Percentiles rank a stretch among this genome's conserved stretches.
These are phyloP conservation scores for Hydrolagus colliei DNA, from an alignment of 2,797 vertebrate species.

Conservation along the genomic window DNA sequence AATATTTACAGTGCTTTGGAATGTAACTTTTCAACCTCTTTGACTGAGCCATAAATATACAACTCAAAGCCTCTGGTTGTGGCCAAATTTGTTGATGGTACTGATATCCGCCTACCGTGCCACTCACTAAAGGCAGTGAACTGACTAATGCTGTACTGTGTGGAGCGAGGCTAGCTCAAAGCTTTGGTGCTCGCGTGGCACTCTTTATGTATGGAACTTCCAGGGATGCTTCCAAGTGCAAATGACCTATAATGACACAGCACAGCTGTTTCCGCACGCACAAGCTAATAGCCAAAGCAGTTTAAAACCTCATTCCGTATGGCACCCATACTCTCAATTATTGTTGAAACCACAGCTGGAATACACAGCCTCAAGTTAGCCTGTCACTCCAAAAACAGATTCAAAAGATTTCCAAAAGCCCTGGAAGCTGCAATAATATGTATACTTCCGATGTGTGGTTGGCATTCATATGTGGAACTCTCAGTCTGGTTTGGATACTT, in stretches of 20 bases:
- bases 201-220: background rate
- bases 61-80: background rate
- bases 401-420: too few relatives aligned
- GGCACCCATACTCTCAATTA: background rate
- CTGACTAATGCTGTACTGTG: background rate
- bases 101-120: background rate
- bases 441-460: too few relatives aligned
- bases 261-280: conserved; percentile 2
- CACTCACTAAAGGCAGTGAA: background rate
- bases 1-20: conserved; percentile 23
- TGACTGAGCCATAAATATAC: background rate
- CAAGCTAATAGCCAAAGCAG: background rate
- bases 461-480: too few relatives aligned
- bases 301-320: conserved; percentile 8
- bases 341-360: too few relatives aligned
- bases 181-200: too few relatives aligned
- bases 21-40: background rate
- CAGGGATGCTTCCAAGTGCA: background rate
- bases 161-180: too few relatives aligned
- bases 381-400: too few relatives aligned
- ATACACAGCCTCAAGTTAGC: too few relatives aligned
- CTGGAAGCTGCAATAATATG: too few relatives aligned
- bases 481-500: too few relatives aligned
- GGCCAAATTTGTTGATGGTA: background rate
- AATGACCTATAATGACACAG: background rate